Evolutionary conservation across 2,888 invertebrate genomes (phyloP), one percentile per base, ranked within the genome.

Genomic region (Caenorhabditis angaria): DNA sequence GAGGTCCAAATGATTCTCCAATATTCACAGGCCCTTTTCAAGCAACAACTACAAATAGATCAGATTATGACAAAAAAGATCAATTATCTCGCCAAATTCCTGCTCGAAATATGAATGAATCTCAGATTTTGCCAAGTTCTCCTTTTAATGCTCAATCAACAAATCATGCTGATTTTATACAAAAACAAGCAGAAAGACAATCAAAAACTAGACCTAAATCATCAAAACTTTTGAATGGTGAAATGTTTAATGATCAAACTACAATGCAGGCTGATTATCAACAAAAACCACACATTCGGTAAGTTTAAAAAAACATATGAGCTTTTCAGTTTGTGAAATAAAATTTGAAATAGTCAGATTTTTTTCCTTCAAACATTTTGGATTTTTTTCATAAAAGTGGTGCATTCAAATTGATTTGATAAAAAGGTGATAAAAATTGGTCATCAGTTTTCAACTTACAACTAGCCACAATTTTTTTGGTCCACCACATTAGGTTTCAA

Each of bases 11-110:
- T 47, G 47, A 28, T 54, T 57, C 64, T 0, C 53, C 57, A 4
- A 62, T 67, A 54, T 68, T 63, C 24, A 29, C 55, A 25, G 71
- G 65, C 35, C 67, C 61, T 18, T 72, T 72, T 58, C 32, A 61
- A 27, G 67, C 63, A 25, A 55, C 54, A 3, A 73, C 73, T 0
- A 72, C 72, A 3, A 61, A 68, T 58, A 25, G 58, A 41, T 58
- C 68, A 14, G 68, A 68, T 58, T 68, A 53, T 47, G 53, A 41
- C 10, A 68, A 35, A 54, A 68, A 68, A 47, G 48, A 68, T 48
- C 56, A 24, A 48, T 51, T 12, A 60, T 59, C 14, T 14, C 41
- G 41, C 18, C 41, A 41, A 14, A 41, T 41, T 41, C 14, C 18
- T 12, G 41, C 41, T 14, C 6, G 41, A 41, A 18, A n/a, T n/a